These are phyloP conservation scores for Hirtodrosophila duncani DNA, from an alignment of 2,888 invertebrate species.

Conservation along the genomic window DNA sequence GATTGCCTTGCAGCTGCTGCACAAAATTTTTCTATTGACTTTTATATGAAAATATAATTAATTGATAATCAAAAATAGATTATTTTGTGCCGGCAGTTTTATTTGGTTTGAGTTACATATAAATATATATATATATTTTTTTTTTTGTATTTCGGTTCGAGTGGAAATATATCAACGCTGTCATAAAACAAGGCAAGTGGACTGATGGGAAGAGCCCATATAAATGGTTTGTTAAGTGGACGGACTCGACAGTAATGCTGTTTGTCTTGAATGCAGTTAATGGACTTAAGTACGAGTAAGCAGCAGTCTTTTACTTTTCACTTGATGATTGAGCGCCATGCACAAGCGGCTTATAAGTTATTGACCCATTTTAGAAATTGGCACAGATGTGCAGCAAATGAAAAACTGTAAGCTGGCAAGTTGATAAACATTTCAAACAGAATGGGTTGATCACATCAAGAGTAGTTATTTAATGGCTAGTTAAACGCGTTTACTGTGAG, in stretches of 20 bases:
- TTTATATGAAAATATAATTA: slow-evolving; percentile 58
- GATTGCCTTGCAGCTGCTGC: slow-evolving; percentile 7
- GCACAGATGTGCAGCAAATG: slow-evolving; percentile 9
- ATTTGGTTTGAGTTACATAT: neutral
- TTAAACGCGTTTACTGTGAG: no score
- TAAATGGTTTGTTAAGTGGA: slow-evolving; percentile 21
- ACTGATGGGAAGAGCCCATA: slow-evolving; percentile 13
- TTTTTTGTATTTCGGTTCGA: slow-evolving; percentile 8
- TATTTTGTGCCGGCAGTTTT: slow-evolving; percentile 18
- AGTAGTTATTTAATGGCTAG: no score
- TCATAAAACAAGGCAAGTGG: slow-evolving; percentile 25
- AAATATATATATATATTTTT: slow-evolving; percentile 11
- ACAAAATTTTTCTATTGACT: slow-evolving; percentile 25
- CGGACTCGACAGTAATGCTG: slow-evolving; percentile 26
- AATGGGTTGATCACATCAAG: no score
- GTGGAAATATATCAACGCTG: slow-evolving; percentile 35
- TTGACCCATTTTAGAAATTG: slow-evolving; percentile 40
- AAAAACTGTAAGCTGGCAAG: neutral
- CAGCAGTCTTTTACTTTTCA: slow-evolving; percentile 21
- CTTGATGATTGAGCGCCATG: slow-evolving; percentile 15
- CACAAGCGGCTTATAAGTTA: slow-evolving; percentile 42
- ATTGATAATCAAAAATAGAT: slow-evolving; percentile 62
- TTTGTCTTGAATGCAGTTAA: slow-evolving; percentile 36
- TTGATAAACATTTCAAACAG: slow-evolving; percentile 16
- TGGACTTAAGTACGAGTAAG: slow-evolving; percentile 26